phyloP scores from a whole-genome alignment of 2,113 vertebrate species.

The Desmodus rotundus region DNA sequence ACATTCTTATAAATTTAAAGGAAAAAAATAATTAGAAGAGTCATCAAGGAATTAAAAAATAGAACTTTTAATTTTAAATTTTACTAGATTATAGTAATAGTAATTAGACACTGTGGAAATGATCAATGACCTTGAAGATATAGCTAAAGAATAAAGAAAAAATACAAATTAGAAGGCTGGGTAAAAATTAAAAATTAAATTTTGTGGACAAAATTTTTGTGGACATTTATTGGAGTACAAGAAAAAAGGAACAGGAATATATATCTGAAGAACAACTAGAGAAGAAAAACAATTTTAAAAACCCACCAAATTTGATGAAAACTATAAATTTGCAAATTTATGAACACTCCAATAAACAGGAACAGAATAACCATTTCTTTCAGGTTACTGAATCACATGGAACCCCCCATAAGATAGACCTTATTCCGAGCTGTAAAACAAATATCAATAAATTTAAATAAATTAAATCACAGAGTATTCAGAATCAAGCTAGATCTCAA shows the following conservation, averaged over 20 bases:
- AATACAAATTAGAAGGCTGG: not conserved
- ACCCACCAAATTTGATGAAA: not conserved
- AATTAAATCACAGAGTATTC: not conserved
- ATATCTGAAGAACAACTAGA: not conserved
- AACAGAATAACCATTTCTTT: not conserved
- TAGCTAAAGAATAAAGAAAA: not conserved
- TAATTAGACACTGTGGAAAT: not conserved
- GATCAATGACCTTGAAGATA: not conserved
- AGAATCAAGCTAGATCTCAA: not conserved
- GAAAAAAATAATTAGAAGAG: not conserved
- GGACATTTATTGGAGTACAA: not conserved
- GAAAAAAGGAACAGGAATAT: not conserved
- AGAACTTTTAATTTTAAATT: not conserved
- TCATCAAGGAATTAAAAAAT: slow-evolving; percentile 1
- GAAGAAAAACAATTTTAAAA: not conserved
- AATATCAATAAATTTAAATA: not conserved
- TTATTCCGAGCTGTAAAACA: not conserved
- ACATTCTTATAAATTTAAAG: not conserved
- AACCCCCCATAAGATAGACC: not conserved
- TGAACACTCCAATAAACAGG: not conserved
- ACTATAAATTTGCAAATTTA: not conserved
- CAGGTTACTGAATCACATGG: not conserved
- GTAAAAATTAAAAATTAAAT: not conserved
- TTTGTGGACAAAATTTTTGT: not conserved
- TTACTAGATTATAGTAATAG: not conserved